Evolutionary conservation across 2,113 vertebrate genomes (phyloP).

Genomic region (Theristicus caerulescens): DNA sequence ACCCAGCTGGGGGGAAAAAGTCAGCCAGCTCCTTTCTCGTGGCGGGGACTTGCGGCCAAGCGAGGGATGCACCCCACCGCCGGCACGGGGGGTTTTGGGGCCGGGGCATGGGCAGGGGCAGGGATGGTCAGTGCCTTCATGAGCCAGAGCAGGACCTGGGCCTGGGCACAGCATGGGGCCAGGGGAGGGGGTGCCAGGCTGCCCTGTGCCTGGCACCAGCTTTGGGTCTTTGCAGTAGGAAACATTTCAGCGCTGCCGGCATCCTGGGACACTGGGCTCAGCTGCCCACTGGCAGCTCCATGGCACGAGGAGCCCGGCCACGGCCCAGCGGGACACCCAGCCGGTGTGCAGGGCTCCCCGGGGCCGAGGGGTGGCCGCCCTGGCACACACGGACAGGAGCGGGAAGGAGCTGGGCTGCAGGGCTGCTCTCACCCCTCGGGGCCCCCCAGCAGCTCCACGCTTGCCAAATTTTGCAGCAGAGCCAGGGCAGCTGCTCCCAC

Average conservation of each 20-base stretch:
- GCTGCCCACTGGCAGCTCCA: background rate
- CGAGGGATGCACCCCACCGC: rapidly evolving
- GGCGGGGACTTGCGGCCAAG: background rate
- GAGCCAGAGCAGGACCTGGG: background rate
- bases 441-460: background rate
- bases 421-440: background rate
- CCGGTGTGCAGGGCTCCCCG: rapidly evolving
- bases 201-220: background rate
- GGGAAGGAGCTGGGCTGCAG: background rate
- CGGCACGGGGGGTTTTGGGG: rapidly evolving
- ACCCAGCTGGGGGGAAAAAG: background rate
- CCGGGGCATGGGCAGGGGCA: background rate
- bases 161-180: background rate
- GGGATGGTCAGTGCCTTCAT: rapidly evolving
- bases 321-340: rapidly evolving
- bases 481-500: background rate
- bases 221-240: rapidly evolving
- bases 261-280: rapidly evolving
- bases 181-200: background rate
- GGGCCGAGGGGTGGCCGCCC: background rate
- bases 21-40: background rate
- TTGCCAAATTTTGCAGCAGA: background rate
- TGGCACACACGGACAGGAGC: rapidly evolving
- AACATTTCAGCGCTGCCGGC: background rate
- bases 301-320: background rate